Conservation (phyloP, 2,888 invertebrate species). For the Chymomyza caudatula region DNA sequence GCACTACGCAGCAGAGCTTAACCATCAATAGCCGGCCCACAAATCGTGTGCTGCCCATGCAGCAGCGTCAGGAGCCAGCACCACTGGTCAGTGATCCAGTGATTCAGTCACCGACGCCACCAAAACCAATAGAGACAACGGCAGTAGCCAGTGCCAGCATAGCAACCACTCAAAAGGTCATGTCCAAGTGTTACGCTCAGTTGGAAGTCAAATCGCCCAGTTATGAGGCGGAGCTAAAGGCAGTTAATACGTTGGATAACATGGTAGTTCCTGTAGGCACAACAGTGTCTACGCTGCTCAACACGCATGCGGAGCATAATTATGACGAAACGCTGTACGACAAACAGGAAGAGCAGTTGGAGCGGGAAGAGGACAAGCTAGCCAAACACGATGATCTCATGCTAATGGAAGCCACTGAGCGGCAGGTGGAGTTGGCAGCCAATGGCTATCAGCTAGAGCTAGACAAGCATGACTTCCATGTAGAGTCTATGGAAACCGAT, state of each 20-base stretch:
- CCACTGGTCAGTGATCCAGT: constrained; percentile 39
- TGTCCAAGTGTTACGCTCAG: constrained; percentile 39
- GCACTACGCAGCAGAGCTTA: constrained; percentile 57
- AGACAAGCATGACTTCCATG: constrained; percentile 56
- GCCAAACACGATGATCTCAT: constrained; percentile 33
- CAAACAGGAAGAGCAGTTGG: constrained; percentile 35
- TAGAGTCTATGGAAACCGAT: constrained; percentile 57
- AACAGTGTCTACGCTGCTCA: constrained; percentile 30
- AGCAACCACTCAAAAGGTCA: constrained; percentile 8
- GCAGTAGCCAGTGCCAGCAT: constrained; percentile 14
- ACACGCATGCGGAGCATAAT: constrained; percentile 26
- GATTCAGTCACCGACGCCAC: constrained; percentile 56
- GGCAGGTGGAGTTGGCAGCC: constrained; percentile 41
- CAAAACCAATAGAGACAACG: constrained; percentile 49
- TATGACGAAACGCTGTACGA: constrained; percentile 44
- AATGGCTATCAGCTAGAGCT: constrained; percentile 37
- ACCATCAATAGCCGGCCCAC: constrained; percentile 81
- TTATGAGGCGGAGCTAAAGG: constrained; percentile 55
- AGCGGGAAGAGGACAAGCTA: constrained; percentile 30
- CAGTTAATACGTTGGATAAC: constrained; percentile 15
- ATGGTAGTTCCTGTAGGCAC: constrained; percentile 16
- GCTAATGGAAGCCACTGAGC: constrained; percentile 28
- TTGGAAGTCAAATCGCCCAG: constrained; percentile 50
- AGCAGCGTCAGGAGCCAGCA: constrained; percentile 81
- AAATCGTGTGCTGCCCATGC: constrained; percentile 88